Conservation (phyloP, 2,113 vertebrate genomes). For the Ciconia stormi region DNA sequence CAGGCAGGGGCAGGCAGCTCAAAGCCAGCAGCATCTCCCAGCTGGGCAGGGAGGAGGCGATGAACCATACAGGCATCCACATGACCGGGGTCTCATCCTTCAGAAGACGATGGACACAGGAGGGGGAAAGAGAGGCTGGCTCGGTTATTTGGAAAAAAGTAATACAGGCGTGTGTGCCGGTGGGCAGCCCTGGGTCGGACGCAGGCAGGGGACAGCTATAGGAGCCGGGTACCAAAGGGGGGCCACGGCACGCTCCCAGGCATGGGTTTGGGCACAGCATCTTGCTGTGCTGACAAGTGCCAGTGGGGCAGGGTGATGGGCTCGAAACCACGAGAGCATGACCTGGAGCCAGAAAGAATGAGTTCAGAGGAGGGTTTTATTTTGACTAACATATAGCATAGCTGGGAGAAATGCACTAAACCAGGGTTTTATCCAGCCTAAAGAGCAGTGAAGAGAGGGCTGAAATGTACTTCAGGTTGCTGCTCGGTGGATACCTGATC, state of each 20-base stretch:
- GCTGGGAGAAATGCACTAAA: not conserved
- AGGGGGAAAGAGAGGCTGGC: not conserved
- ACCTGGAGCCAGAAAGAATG: not conserved
- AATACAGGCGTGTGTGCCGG: rapidly evolving
- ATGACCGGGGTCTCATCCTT: not conserved
- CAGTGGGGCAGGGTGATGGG: not conserved
- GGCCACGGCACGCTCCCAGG: not conserved
- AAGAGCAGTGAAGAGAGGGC: not conserved
- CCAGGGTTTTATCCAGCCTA: not conserved
- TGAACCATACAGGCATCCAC: not conserved
- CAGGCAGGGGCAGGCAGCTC: not conserved
- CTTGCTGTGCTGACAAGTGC: rapidly evolving
- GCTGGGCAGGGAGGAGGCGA: not conserved
- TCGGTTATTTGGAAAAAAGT: not conserved
- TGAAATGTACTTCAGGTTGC: not conserved
- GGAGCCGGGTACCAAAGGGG: not conserved
- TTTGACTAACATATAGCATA: not conserved
- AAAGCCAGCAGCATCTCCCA: not conserved
- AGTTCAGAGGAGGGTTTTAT: not conserved
- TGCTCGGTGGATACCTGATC: not conserved
- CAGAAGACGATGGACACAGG: rapidly evolving
- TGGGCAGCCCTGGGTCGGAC: rapidly evolving
- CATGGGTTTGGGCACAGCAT: not conserved
- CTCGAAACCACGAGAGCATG: not conserved
- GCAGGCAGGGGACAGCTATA: rapidly evolving